Percentiles rank a stretch among this genome's conserved stretches.
Conservation (phyloP, 2,797 vertebrate genomes). For the Champsocephalus esox region DNA sequence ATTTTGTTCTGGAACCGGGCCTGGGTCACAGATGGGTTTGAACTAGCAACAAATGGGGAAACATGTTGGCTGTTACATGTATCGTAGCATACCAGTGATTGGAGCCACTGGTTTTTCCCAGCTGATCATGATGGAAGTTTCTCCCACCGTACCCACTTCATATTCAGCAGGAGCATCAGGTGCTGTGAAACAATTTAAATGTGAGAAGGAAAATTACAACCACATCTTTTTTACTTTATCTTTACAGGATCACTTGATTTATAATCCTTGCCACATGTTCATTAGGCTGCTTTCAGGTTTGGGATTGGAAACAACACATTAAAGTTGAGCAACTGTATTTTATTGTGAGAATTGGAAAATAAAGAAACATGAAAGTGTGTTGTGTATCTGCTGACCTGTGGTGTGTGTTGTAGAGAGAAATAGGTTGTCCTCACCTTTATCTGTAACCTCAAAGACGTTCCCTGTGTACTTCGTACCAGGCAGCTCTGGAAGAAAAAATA, state of each 20-base stretch:
- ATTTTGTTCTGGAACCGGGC: too few species aligned
- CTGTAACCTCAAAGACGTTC: conserved; percentile 94
- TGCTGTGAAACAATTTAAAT: conserved; percentile 77
- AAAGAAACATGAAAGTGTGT: conserved; percentile 25
- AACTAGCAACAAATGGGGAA: background rate
- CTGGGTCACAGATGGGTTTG: background rate
- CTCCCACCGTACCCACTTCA: conserved; percentile 89
- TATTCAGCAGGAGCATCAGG: conserved; percentile 92
- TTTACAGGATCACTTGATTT: background rate
- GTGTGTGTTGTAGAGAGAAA: conserved; percentile 96
- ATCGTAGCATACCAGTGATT: conserved; percentile 89
- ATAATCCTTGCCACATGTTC: background rate
- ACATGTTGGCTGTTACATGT: background rate
- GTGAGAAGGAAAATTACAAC: conserved; percentile 1
- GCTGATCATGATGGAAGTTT: conserved; percentile 92
- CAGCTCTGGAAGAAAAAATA: conserved; percentile 59
- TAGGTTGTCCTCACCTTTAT: conserved; percentile 89
- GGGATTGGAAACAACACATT: conserved; percentile 13
- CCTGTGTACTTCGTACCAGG: conserved; percentile 96
- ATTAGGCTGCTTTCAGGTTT: conserved; percentile 2
- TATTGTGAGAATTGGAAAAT: background rate
- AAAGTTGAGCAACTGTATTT: background rate
- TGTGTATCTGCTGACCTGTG: conserved; percentile 84
- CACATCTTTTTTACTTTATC: background rate
- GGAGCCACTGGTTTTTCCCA: conserved; percentile 96